Evolutionary conservation across 2,797 vertebrate species (phyloP), one percentile per base, ranked within the genome.

Genomic region (Pristis pectinata): DNA sequence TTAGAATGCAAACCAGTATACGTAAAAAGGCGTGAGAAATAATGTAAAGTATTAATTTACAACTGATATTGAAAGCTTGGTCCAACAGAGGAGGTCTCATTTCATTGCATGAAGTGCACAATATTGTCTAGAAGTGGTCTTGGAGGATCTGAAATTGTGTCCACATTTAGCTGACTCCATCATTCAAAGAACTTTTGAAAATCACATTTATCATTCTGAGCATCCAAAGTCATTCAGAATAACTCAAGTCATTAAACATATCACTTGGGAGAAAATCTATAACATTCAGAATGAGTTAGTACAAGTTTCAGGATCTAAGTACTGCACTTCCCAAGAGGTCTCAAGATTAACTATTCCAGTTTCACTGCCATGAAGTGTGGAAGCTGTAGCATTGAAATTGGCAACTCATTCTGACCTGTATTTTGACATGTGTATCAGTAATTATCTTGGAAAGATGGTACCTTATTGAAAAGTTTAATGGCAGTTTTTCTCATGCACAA

Each of bases 381-480:
- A 49, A 5, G 11, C 44, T 70, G 13, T 24, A 44, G 44, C 49
- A 6, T 4, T 94, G 67, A 74, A 76, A 74, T 53, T 74, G 70
- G 72, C n/a, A 94, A 56, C 41, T 56, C 37, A 9, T 11, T 8
- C 15, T 56, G 44, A 53, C 44, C 44, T 76, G 49, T 30, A 34
- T 76, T 76, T 76, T 76, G 27, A 56, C 37, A 72, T 15, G 30
- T 15, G 37, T 1, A 70, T 37, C 41, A 44, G 24, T 44, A 74
- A 94, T 94, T 49, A 76, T 74, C 67, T 37, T 74, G 92, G 92
- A 94, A 76, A 49, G 37, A 91, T 67, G 61, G 59, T 91, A 11
- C 59, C 19, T 37, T 91, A 67, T 91, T 91, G 61, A 13, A 67
- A 79, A 41, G n/a, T 67, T 8, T 64, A 37, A 64, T 67, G n/a